Conservation (phyloP, 1,140 invertebrate genomes). For the Apocrypta bakeri region DNA sequence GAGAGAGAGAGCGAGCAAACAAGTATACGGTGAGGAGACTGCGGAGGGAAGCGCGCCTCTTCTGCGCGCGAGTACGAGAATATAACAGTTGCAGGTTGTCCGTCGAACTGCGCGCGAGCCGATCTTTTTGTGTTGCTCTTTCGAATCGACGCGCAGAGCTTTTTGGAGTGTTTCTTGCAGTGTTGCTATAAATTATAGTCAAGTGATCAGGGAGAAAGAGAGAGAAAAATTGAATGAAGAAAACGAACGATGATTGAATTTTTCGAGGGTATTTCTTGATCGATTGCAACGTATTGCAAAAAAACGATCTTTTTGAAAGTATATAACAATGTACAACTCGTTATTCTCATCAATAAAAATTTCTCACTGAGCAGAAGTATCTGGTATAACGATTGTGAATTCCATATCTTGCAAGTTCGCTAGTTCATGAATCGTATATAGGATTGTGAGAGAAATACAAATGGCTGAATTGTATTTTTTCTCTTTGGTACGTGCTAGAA, state of each 20-base stretch:
- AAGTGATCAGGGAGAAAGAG: no score
- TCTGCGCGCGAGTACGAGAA: slow-evolving; percentile 52
- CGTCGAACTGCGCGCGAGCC: slow-evolving; percentile 22
- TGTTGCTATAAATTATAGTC: no score
- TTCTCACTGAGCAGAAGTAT: not conserved
- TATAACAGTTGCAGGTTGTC: slow-evolving; percentile 60
- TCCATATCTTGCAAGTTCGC: not conserved
- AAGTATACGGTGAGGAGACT: no score
- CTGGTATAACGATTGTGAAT: not conserved
- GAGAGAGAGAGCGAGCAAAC: no score
- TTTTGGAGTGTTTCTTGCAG: not conserved
- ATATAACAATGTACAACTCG: no score
- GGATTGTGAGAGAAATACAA: not conserved
- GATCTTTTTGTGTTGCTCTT: not conserved
- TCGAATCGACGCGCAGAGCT: not conserved
- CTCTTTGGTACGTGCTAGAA: not conserved
- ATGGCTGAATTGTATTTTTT: not conserved
- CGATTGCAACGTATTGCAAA: not conserved
- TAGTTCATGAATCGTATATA: slow-evolving; percentile 21
- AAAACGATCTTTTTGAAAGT: no score
- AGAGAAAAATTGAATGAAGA: not conserved
- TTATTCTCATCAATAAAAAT: not conserved
- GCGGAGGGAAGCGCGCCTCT: slow-evolving; percentile 38
- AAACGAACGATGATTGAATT: not conserved
- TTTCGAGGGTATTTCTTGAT: not conserved